Evolutionary conservation across 2,888 invertebrate genomes (phyloP), one percentile per base, ranked within the genome.

Genomic region (Mesorhabditis sp.): DNA sequence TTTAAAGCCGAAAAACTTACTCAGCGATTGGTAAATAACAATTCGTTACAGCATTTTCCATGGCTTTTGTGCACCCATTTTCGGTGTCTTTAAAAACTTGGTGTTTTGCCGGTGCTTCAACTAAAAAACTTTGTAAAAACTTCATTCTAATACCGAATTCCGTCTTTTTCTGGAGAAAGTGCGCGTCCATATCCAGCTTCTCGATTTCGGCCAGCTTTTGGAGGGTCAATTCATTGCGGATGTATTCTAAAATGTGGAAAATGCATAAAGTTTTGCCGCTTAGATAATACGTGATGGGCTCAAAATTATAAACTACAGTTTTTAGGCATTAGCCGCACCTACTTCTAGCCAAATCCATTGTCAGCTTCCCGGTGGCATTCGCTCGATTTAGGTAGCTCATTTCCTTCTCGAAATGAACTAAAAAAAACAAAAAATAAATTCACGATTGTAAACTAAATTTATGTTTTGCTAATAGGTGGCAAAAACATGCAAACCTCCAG

Each of bases 11-110:
- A 50, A 50, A 50, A 2, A n/a, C 58, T 2, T 2, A 50, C 58
- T 50, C 58, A 50, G 58, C n/a, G n/a, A 50, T 50, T n/a, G 58
- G 58, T n/a, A 50, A 50, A 50, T 13, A 50, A n/a, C 58, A 50
- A 50, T 50, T 50, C 10, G n/a, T 50, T n/a, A n/a, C 58, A 13
- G 7, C n/a, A n/a, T 50, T n/a, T 13, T n/a, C n/a, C 58, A 50
- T 50, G 10, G 58, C 58, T n/a, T 50, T n/a, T 50, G 58, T 50
- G 58, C 58, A 50, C 7, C 28, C 28, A 28, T 28, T 28, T 28
- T 28, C 28, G 2, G 28, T 28, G 28, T 28, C 28, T 28, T 28
- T 28, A 28, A 28, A 28, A 28, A 28, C 28, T 2, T 28, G 28
- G 28, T 28, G 28, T 28, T 50, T 50, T 1, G 58, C 58, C 1